phyloP scores from a whole-genome alignment of 1,140 invertebrate species.

The Metaphire vulgaris region DNA sequence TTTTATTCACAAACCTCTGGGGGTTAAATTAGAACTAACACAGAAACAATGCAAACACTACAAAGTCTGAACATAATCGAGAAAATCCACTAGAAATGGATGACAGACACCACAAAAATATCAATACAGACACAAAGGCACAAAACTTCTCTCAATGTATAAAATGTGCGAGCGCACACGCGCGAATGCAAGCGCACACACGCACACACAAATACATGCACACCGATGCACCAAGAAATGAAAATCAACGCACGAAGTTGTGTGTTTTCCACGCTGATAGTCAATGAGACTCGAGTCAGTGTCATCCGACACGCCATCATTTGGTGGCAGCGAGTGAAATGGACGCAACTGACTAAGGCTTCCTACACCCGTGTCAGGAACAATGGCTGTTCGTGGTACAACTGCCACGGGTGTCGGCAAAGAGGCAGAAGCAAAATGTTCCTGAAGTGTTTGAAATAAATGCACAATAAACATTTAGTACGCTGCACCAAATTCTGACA shows the following conservation, averaged over 20 bases:
- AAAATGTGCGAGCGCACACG: too few relatives aligned
- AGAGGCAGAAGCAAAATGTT: not conserved
- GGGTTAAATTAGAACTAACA: too few relatives aligned
- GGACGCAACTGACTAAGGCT: not conserved
- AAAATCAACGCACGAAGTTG: not conserved
- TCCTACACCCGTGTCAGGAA: not conserved
- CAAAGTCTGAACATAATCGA: too few relatives aligned
- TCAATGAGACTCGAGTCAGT: not conserved
- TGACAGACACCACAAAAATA: too few relatives aligned
- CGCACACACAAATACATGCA: not conserved
- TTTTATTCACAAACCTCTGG: too few relatives aligned
- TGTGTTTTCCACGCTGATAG: not conserved
- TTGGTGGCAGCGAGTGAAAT: not conserved
- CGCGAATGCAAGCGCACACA: too few relatives aligned
- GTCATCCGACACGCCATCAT: not conserved
- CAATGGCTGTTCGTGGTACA: not conserved
- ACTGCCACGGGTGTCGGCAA: not conserved
- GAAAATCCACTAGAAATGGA: too few relatives aligned
- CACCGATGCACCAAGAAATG: not conserved
- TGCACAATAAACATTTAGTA: too few relatives aligned
- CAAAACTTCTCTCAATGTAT: too few relatives aligned
- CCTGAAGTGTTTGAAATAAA: not conserved
- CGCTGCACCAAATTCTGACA: too few relatives aligned
- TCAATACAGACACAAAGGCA: too few relatives aligned
- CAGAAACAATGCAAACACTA: too few relatives aligned